These are phyloP conservation scores for Saxidomus purpurata DNA, from an alignment of 1,140 invertebrate species.

Conservation along the genomic window DNA sequence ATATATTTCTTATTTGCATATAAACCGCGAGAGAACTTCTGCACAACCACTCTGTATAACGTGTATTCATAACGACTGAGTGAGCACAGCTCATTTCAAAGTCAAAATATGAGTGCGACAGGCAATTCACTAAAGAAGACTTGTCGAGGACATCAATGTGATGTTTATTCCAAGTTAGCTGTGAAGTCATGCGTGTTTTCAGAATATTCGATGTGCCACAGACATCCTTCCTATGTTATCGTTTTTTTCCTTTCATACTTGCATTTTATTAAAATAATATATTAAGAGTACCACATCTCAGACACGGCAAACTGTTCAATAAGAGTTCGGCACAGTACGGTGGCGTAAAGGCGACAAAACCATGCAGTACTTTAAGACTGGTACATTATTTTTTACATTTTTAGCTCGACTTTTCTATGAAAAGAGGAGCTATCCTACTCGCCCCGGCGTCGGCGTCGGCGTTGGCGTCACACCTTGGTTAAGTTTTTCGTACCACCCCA, in stretches of 20 bases:
- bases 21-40: conserved; percentile 13
- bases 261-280: background rate
- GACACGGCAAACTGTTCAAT: too few species aligned
- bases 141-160: background rate
- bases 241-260: background rate
- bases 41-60: background rate
- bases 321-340: too few species aligned
- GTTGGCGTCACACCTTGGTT: too few species aligned
- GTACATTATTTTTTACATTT: too few species aligned
- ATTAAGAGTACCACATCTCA: too few species aligned
- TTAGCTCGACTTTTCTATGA: too few species aligned
- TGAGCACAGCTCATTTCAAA: conserved; percentile 14
- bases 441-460: too few species aligned
- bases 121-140: background rate
- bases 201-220: background rate
- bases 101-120: conserved; percentile 5
- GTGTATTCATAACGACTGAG: conserved; percentile 28
- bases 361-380: too few species aligned
- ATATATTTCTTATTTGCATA: conserved; percentile 42
- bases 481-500: too few species aligned
- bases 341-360: too few species aligned
- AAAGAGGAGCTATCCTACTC: too few species aligned
- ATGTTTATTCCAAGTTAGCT: conserved; percentile 9
- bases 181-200: background rate
- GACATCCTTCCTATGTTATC: background rate